A percentile compares a stretch with the other conserved stretches of the same genome.
Evolutionary conservation across 2,113 vertebrate species (phyloP).

Genomic region (Mola mola): DNA sequence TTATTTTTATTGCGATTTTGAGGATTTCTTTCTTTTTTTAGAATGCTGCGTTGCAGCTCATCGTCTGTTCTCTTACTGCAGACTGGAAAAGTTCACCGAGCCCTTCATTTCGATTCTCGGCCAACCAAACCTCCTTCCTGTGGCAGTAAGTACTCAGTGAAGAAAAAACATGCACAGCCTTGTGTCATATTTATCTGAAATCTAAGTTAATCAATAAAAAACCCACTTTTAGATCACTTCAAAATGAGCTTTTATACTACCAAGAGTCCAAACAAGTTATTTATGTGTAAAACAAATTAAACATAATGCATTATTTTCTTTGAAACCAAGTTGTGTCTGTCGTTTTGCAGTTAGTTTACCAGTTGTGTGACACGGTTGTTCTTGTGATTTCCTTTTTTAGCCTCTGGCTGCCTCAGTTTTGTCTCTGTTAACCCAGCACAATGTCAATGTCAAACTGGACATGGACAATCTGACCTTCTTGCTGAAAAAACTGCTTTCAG

Average conservation of each 20-base stretch:
- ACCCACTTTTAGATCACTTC: not conserved
- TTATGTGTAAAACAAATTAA: no score
- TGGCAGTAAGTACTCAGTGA: conserved; percentile 70
- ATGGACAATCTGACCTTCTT: conserved; percentile 56
- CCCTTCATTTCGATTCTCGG: conserved; percentile 74
- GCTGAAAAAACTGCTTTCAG: conserved; percentile 57
- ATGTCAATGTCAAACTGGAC: conserved; percentile 57
- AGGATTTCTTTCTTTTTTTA: not conserved
- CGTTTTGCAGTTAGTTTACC: not conserved
- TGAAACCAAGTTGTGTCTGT: no score
- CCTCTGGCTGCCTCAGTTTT: conserved; percentile 74
- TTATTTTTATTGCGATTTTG: fast-evolving
- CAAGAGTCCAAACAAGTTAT: no score
- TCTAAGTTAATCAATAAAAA: no score
- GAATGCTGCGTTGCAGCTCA: not conserved
- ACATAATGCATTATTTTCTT: no score
- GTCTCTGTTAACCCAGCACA: conserved; percentile 64
- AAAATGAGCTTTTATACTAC: not conserved
- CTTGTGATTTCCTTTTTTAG: conserved; percentile 49
- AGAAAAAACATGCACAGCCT: not conserved
- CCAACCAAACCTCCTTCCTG: conserved; percentile 48
- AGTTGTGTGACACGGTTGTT: conserved; percentile 4
- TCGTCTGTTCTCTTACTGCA: conserved; percentile 43
- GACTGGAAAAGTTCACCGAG: conserved; percentile 67
- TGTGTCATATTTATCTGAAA: not conserved